Percentiles rank a stretch among this genome's conserved stretches.
Conservation (phyloP, 2,113 vertebrate species). For the Ploceus nigricollis region DNA sequence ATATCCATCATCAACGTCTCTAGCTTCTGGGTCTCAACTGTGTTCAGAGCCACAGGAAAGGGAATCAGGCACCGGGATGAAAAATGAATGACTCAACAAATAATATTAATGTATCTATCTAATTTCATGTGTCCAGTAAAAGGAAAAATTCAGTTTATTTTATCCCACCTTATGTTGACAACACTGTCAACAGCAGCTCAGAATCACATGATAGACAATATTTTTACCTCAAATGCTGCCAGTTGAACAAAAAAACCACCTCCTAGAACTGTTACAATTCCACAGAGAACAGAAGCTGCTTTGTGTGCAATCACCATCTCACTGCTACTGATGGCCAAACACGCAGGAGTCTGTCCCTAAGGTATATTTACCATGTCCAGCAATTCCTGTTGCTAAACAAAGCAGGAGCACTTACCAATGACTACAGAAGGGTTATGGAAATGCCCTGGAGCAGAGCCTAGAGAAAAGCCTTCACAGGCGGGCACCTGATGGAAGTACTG, state of each 20-base stretch:
- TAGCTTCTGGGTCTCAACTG: neutral
- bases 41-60: neutral
- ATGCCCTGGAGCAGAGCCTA: neutral
- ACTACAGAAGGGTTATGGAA: neutral
- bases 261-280: neutral
- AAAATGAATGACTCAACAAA: neutral
- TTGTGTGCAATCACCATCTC: neutral
- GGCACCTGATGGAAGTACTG: no score
- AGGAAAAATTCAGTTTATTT: neutral
- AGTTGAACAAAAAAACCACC: neutral
- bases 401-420: neutral
- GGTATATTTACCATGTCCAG: neutral
- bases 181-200: neutral
- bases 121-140: neutral
- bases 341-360: neutral
- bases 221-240: neutral
- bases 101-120: neutral
- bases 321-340: no score
- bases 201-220: accelerated
- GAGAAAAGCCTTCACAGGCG: neutral
- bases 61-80: neutral
- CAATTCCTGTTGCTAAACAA: neutral
- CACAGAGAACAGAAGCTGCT: neutral
- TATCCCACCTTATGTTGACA: neutral
- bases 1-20: neutral